Evolutionary conservation across 2,888 invertebrate genomes (phyloP).

Genomic region (Brachyopa scutellaris): DNA sequence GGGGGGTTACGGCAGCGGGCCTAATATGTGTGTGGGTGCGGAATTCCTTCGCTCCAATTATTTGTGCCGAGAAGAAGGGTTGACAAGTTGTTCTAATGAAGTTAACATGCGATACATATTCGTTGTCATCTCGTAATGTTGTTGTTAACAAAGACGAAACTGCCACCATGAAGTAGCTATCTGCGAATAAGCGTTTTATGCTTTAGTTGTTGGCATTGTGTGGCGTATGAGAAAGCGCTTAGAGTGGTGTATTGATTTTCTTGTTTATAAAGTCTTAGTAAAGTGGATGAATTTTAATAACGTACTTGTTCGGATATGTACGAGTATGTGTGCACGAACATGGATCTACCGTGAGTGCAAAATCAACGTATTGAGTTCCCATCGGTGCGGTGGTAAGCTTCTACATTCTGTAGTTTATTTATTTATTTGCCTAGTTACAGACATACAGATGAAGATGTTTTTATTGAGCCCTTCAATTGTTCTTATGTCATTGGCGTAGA

Average conservation of each 20-base stretch:
- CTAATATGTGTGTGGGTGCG: slow-evolving; percentile 43
- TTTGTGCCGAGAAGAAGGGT: slow-evolving; percentile 60
- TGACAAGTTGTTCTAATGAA: slow-evolving; percentile 72
- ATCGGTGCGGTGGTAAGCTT: too few species aligned
- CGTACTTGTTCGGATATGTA: not conserved
- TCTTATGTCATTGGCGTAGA: too few species aligned
- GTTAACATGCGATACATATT: slow-evolving; percentile 69
- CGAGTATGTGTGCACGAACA: not conserved
- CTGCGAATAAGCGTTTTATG: slow-evolving; percentile 60
- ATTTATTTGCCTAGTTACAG: too few species aligned
- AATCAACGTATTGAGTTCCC: not conserved
- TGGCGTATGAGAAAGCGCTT: slow-evolving; percentile 12
- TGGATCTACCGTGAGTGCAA: not conserved
- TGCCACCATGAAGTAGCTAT: slow-evolving; percentile 48
- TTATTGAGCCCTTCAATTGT: too few species aligned
- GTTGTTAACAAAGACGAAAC: slow-evolving; percentile 66
- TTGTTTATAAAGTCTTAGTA: slow-evolving; percentile 12
- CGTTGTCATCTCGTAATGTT: slow-evolving; percentile 69
- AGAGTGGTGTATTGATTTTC: slow-evolving; percentile 43
- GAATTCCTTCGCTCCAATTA: slow-evolving; percentile 57
- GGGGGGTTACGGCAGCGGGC: not conserved
- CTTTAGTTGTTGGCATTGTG: slow-evolving; percentile 35
- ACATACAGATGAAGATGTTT: too few species aligned
- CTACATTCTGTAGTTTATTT: too few species aligned
- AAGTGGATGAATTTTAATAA: slow-evolving; percentile 23